These are phyloP conservation scores for Neomicropteryx cornuta DNA, from an alignment of 1,140 invertebrate genomes.

Conservation along the genomic window DNA sequence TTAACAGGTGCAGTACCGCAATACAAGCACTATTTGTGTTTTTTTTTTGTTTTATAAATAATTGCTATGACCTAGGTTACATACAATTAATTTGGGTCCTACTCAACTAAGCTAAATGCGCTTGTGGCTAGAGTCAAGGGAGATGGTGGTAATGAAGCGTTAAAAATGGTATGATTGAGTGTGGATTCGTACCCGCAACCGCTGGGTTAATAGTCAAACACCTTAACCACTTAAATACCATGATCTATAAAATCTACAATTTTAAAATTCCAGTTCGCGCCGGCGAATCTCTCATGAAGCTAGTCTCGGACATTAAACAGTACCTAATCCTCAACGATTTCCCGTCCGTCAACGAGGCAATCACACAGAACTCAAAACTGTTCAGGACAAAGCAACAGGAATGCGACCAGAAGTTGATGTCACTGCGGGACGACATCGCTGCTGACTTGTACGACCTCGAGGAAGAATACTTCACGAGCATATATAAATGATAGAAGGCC, in stretches of 20 bases:
- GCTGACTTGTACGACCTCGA: constrained; percentile 92
- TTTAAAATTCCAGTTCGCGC: constrained; percentile 57
- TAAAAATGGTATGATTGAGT: too few relatives aligned
- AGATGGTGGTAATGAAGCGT: too few relatives aligned
- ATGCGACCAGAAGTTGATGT: constrained; percentile 88
- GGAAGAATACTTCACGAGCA: constrained; percentile 95
- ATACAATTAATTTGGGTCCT: too few relatives aligned
- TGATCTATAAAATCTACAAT: too few relatives aligned
- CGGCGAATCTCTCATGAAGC: constrained; percentile 90
- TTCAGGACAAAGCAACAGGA: constrained; percentile 83
- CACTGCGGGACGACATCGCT: constrained; percentile 86
- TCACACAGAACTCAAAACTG: constrained; percentile 79
- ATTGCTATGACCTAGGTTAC: too few relatives aligned
- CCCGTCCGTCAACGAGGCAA: constrained; percentile 92
- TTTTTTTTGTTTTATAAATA: constrained; percentile 6
- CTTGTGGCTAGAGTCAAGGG: too few relatives aligned
- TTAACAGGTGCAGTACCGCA: too few relatives aligned
- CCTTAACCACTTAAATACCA: too few relatives aligned
- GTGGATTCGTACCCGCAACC: too few relatives aligned
- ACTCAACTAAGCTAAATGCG: too few relatives aligned
- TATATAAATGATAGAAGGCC: constrained; percentile 61
- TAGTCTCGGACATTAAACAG: constrained; percentile 94
- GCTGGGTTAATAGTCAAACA: too few relatives aligned
- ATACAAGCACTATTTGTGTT: constrained; percentile 14
- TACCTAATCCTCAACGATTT: constrained; percentile 96